Base-by-base conservation (phyloP, 2,888 invertebrate species). In the Drosophila dives region DNA sequence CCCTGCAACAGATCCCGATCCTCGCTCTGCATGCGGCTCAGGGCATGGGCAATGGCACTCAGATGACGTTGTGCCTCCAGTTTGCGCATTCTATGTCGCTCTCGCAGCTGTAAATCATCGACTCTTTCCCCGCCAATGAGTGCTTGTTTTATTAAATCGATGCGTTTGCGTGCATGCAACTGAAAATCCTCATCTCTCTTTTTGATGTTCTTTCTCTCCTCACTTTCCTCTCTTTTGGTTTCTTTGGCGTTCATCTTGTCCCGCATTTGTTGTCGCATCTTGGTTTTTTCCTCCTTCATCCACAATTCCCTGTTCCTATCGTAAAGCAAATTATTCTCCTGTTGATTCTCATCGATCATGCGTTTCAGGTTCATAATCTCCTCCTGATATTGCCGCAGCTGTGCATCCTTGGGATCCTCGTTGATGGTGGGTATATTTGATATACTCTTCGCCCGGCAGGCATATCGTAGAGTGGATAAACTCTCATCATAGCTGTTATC, bases 391-490 rank as follows among this genome's bases (percentile, higher is more conserved):
- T 98, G 95, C 12, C 97, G 93, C 12, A 98, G 93, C 89, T 97
- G 94, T 0, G 98, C 96, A 90, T 98, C 98, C 92, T 98, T 98
- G 0, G 98, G 98, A 91, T 98, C 98, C 92, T 98, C 97, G 92
- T 98, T 98, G 29, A 98, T 95, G 90, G 95, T 95, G 0, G 97
- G 97, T 85, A 96, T 95, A 92, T 98, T 98, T 89, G 96, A 95
- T 75, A 98, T 98, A 91, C 97, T 97, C 92, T 98, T 97, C 8
- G 97, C 97, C 66, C 97, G 93, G 83, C 97, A 97, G 0, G 97
- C 97, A 92, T 97, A 98, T 53, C 97, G 93, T 23, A 97, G 92
- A 0, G 97, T 97, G 20, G 96, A 97, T 20, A 98, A 92, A 0
- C 97, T 97, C 93, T 98, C 97, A 74, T 97, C 96, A 78, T 97